phyloP scores from a whole-genome alignment of 2,888 invertebrate species.

The Parnassius glacialis region DNA sequence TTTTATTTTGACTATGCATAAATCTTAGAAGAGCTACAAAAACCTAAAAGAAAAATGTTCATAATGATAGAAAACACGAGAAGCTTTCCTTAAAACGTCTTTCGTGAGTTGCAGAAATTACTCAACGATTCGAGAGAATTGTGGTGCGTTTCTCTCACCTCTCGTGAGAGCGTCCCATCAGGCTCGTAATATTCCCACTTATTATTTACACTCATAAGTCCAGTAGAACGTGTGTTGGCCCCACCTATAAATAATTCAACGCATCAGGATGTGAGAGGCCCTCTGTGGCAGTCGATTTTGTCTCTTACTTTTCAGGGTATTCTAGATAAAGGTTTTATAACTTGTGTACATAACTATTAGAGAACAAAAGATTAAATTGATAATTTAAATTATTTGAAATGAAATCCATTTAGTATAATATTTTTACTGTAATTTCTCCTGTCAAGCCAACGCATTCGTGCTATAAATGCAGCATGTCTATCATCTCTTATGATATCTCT shows the following conservation, averaged over 20 bases:
- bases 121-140: constrained; percentile 22
- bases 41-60: constrained; percentile 33
- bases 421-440: too few species aligned
- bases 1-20: constrained; percentile 1
- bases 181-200: constrained; percentile 49
- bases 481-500: too few species aligned
- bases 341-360: too few species aligned
- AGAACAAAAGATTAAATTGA: too few species aligned
- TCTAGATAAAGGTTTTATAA: too few species aligned
- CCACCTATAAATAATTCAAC: constrained; percentile 69
- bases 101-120: constrained; percentile 51
- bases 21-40: not conserved
- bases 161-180: constrained; percentile 64
- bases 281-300: constrained; percentile 51
- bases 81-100: constrained; percentile 43
- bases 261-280: constrained; percentile 38
- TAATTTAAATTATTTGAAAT: too few species aligned
- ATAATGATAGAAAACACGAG: constrained; percentile 43
- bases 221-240: constrained; percentile 56
- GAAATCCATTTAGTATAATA: too few species aligned
- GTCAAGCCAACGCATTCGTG: too few species aligned
- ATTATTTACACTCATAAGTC: constrained; percentile 74
- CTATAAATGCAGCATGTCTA: too few species aligned
- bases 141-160: constrained; percentile 31
- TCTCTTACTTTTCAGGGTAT: constrained; percentile 39